Conservation (phyloP, 64 coral and sea anemone genomes). For the Actinia equina region DNA sequence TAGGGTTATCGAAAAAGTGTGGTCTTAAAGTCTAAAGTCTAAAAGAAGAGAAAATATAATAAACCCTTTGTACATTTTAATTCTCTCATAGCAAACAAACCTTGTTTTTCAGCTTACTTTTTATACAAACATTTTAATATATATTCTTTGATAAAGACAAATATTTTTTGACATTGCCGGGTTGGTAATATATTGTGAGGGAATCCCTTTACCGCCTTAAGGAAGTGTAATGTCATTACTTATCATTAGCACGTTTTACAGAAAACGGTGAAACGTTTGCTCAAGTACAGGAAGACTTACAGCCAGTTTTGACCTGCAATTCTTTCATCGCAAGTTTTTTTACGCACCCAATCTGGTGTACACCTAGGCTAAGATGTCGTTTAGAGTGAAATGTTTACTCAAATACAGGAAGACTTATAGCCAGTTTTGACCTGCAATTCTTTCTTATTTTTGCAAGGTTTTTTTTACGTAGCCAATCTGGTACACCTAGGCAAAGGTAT, state of each 20-base stretch:
- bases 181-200: neutral
- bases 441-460: neutral
- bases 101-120: neutral
- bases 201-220: neutral
- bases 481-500: neutral
- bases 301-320: neutral
- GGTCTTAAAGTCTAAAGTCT: no score
- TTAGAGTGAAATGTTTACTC: neutral
- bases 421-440: neutral
- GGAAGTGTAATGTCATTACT: neutral
- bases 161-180: neutral
- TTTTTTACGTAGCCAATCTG: neutral
- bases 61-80: no score
- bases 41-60: no score
- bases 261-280: neutral
- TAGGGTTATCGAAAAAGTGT: no score
- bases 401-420: neutral
- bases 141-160: neutral
- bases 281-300: neutral
- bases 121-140: neutral
- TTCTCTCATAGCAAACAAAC: no score
- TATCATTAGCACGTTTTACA: neutral
- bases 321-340: neutral
- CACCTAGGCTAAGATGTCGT: neutral
- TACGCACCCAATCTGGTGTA: neutral